Base-by-base conservation (phyloP, 1,140 invertebrate species). In the Lordiphosa stackelbergi region DNA sequence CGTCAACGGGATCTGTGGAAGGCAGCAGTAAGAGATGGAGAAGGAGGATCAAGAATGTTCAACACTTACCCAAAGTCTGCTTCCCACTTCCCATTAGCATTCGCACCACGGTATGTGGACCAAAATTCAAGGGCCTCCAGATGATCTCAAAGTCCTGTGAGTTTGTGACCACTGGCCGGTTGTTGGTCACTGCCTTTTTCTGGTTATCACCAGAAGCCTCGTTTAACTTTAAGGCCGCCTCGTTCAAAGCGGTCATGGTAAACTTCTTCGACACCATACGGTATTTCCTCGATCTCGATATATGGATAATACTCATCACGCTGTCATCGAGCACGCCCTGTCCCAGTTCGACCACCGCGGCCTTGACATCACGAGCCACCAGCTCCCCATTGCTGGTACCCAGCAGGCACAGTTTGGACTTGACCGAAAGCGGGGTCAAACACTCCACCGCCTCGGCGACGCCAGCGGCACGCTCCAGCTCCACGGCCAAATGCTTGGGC, bases 1-100 rank as follows among this genome's bases (percentile, higher is more conserved):
- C 0, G 1, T 69, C 47, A 1, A 7, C 0, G 8, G 51, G 6
- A 6, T 2, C 71, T 74, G 10, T 0, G 3, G 9, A 5, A 40
- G 13, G 0, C 16, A n/a, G n/a, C n/a, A n/a, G n/a, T n/a, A n/a
- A n/a, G n/a, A n/a, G n/a, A n/a, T n/a, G 9, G 22, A 10, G 12
- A 16, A 22, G 24, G 24, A 28, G 24, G 24, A 28, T 31, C 3
- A 19, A 7, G 4, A 22, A 22, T 22, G 19, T 22, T 3, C 19
- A 5, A 3, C 2, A 22, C 2, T 22, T 4, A 22, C 43, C 12
- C 11, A 31, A 13, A 5, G 8, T 1, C 0, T 7, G 4, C 1
- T 4, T 0, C 8, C 13, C 0, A 0, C 9, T 11, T 0, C 12
- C 3, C 1, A 1, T 8, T 3, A 46, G 43, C 8, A 31, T 24